Evolutionary conservation across 2,113 vertebrate genomes (phyloP), one percentile per base, ranked within the genome.

Genomic region (Echinops telfairi): DNA sequence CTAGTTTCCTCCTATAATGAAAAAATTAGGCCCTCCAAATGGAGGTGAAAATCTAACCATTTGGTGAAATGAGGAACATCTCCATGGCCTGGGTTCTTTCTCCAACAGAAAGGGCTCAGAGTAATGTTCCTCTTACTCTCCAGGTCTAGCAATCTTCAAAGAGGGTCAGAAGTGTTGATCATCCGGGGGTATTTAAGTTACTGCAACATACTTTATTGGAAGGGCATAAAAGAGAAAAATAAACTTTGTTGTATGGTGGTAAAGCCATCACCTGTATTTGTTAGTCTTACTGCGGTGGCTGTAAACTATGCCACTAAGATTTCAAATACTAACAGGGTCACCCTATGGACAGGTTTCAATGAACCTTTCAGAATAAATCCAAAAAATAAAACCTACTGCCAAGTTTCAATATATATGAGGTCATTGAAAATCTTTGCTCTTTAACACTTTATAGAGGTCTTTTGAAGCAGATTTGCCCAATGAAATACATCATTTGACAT

Each of bases 1-100:
- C 85, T 38, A n/a, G 88, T 58, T 87, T 85, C 81, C 33, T 88
- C 5, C 58, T 27, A 83, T 94, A 58, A 71, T 77, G 53, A 29
- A 94, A 58, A 83, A 86, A 76, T 3, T 29, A 47, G 36, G 81
- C 27, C 68, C 22, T 60, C 88, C 36, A 4, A 5, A 29, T 25
- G 0, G 16, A 23, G 64, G 83, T 22, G 92, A 82, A 89, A 78
- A 80, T 53, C 90, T 40, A 2, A 11, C 40, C 92, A 77, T 76
- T 68, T 86, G 79, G 47, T 73, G 83, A 82, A 58, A 47, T 1
- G 23, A 83, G 60, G 53, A 36, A 6, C 31, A 19, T 16, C 12
- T 16, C 47, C 75, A 33, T 0, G 11, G 57, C 68, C 40, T 23
- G 25, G 36, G 4, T 73, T 70, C 19, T 58, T 43, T 43, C 47